A percentile compares a stretch with the other conserved stretches of the same genome.
phyloP scores from a whole-genome alignment of 1,140 invertebrate genomes.

The Pantala flavescens region DNA sequence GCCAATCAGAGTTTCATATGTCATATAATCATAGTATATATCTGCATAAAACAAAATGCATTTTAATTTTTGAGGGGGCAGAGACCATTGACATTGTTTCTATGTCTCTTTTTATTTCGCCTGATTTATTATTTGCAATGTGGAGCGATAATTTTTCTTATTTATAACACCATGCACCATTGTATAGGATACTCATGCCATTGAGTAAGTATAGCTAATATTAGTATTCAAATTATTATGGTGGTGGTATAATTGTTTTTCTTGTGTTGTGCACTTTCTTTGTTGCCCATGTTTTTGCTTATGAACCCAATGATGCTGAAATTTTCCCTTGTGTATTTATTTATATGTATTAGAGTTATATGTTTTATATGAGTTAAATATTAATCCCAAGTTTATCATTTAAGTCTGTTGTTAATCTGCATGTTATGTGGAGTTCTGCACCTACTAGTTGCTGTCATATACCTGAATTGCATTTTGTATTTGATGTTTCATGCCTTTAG shows the following conservation, averaged over 20 bases:
- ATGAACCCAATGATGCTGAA: not conserved
- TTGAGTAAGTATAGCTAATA: slow-evolving; percentile 22
- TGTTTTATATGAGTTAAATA: no score
- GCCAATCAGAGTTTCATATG: not conserved
- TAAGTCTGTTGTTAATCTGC: not conserved
- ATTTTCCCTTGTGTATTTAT: not conserved
- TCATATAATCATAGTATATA: no score
- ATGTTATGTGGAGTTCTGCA: not conserved
- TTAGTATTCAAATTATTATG: slow-evolving; percentile 19
- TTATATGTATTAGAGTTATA: no score
- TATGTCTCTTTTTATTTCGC: not conserved
- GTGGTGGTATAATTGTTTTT: slow-evolving; percentile 20
- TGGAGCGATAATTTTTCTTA: slow-evolving; percentile 23
- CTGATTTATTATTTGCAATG: slow-evolving; percentile 12
- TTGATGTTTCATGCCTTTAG: not conserved
- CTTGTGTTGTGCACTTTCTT: not conserved
- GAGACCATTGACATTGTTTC: not conserved
- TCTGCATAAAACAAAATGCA: not conserved
- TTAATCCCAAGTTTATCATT: no score
- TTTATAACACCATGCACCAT: slow-evolving; percentile 23
- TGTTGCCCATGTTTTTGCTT: not conserved
- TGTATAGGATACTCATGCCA: slow-evolving; percentile 20
- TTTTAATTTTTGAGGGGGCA: not conserved
- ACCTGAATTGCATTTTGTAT: not conserved
- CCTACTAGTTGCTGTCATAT: not conserved